These are phyloP conservation scores for Psylliodes chrysocephalus DNA, from an alignment of 2,888 invertebrate species.

Conservation along the genomic window DNA sequence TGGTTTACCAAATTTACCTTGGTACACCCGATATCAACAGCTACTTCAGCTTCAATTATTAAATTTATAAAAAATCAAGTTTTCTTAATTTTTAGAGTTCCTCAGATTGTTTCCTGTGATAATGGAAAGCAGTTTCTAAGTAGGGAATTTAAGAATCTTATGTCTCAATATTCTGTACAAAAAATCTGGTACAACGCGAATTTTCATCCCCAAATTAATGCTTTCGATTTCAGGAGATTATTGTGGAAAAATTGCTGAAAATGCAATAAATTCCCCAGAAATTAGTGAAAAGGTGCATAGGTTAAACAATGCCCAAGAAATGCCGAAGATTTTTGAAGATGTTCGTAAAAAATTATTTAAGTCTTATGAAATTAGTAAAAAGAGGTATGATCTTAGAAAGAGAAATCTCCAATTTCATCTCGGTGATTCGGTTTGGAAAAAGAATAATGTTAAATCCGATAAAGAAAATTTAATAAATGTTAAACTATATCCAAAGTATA, in stretches of 20 bases:
- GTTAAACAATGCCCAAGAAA: slow-evolving; percentile 22
- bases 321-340: slow-evolving; percentile 30
- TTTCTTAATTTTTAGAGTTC: slow-evolving; percentile 36
- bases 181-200: slow-evolving; percentile 44
- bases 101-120: slow-evolving; percentile 30
- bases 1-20: slow-evolving; percentile 16
- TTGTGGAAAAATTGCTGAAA: slow-evolving; percentile 38
- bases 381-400: slow-evolving; percentile 40
- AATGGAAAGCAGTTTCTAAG: slow-evolving; percentile 35
- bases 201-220: slow-evolving; percentile 56
- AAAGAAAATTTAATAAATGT: slow-evolving; percentile 33
- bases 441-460: slow-evolving; percentile 34
- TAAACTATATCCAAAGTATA: too few relatives aligned
- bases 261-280: slow-evolving; percentile 15
- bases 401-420: slow-evolving; percentile 33
- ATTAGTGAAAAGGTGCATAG: slow-evolving; percentile 26
- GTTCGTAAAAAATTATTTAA: slow-evolving; percentile 25
- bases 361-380: slow-evolving; percentile 27
- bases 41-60: slow-evolving; percentile 20
- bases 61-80: slow-evolving; percentile 39
- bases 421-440: slow-evolving; percentile 41
- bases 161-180: slow-evolving; percentile 37
- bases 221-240: slow-evolving; percentile 37
- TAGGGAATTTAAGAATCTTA: slow-evolving; percentile 31
- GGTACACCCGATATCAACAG: neutral